Percentiles rank a stretch among this genome's conserved stretches.
Conservation (phyloP, 1,140 invertebrate species). For the Drosophila pachea region DNA sequence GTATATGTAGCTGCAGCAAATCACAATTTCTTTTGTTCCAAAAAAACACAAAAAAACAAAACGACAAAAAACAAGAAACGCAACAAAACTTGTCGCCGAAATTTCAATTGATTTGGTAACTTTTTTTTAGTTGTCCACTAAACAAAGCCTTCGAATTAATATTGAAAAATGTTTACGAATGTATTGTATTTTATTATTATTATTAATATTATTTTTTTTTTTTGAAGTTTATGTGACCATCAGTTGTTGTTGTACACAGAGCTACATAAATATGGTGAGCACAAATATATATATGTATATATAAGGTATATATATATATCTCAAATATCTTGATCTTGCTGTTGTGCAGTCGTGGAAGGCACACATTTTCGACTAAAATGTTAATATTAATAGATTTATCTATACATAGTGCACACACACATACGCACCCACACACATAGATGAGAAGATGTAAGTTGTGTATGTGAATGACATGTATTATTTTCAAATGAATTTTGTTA, state of each 20-base stretch:
- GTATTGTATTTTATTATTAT: slow-evolving; percentile 6
- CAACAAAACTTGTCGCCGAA: too few species aligned
- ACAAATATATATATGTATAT: too few species aligned
- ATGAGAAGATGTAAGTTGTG: background rate
- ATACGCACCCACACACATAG: too few species aligned
- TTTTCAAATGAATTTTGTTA: slow-evolving; percentile 5
- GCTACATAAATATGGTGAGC: too few species aligned
- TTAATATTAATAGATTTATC: slow-evolving; percentile 15
- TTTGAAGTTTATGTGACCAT: slow-evolving; percentile 6
- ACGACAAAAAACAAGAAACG: background rate
- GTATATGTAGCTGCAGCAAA: slow-evolving; percentile 48
- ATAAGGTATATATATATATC: background rate
- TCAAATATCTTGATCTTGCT: slow-evolving; percentile 8
- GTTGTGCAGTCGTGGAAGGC: slow-evolving; percentile 46
- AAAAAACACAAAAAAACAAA: slow-evolving; percentile 42
- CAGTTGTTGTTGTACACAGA: slow-evolving; percentile 4
- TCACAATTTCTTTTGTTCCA: slow-evolving; percentile 56
- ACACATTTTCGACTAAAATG: slow-evolving; percentile 36
- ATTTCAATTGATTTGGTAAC: slow-evolving; percentile 7
- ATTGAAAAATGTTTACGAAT: slow-evolving; percentile 23
- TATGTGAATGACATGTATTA: slow-evolving; percentile 20
- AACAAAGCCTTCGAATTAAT: slow-evolving; percentile 29
- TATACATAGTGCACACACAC: slow-evolving; percentile 4
- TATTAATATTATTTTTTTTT: too few species aligned
- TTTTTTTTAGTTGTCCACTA: background rate